phyloP scores from a whole-genome alignment of 2,888 invertebrate species.

The Pterobdella sp. region DNA sequence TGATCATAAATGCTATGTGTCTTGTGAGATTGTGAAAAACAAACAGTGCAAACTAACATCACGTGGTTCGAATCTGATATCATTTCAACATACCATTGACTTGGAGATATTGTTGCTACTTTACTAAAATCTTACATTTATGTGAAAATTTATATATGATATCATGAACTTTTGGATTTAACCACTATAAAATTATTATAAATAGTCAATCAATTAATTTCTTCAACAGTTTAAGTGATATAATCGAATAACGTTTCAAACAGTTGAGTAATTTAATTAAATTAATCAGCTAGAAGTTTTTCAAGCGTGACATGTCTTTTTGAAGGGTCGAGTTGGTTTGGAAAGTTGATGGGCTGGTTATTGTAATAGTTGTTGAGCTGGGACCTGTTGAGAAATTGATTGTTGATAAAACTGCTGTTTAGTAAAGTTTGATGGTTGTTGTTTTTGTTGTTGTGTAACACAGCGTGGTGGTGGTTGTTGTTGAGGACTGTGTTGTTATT shows the following conservation, averaged over 20 bases:
- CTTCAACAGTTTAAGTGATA: no score
- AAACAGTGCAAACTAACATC: no score
- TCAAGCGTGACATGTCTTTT: constrained; percentile 24
- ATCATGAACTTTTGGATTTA: no score
- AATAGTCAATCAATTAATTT: no score
- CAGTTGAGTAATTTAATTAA: background rate
- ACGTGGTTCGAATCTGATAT: no score
- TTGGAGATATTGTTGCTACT: no score
- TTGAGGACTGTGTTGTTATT: background rate
- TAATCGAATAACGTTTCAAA: background rate
- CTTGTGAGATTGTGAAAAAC: no score
- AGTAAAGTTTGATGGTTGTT: background rate
- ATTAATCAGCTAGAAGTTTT: constrained; percentile 25
- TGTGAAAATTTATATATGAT: no score
- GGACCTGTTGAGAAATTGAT: background rate
- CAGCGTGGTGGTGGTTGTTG: background rate
- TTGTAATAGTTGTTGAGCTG: background rate
- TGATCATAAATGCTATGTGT: no score
- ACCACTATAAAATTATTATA: no score
- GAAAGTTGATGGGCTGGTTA: background rate
- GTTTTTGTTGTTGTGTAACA: background rate
- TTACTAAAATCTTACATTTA: no score
- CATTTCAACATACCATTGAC: no score
- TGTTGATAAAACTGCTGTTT: background rate
- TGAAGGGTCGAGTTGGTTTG: background rate